Evolutionary conservation across 2,888 invertebrate genomes (phyloP), one percentile per base, ranked within the genome.

Genomic region (Philereme vetulata): DNA sequence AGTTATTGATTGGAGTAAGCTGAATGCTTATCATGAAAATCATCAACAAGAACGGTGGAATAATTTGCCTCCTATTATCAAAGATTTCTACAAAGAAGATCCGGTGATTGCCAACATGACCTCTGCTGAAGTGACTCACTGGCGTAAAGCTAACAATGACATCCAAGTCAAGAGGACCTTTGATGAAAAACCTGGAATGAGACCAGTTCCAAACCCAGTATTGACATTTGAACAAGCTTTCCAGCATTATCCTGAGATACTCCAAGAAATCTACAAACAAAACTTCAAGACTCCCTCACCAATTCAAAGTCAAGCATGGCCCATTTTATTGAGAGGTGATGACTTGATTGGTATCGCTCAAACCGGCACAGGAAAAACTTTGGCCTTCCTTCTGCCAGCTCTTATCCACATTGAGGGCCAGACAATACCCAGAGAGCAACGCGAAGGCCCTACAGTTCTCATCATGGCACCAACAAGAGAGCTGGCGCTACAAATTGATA

Each of bases 311-410:
- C 98, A 98, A 88, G 96, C 97, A 0, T 99, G 99, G 99, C 99
- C 99, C 1, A 94, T 99, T 62, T 92, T 99, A 0, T 86, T 99
- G 45, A 94, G 95, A 75, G 99, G 99, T 0, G 95, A 96, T 77
- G 99, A 99, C 86, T 87, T 99, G 81, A 98, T 99, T 81, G 99
- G 99, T 6, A 98, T 99, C 68, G 99, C 99, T 0, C 98, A 98
- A 88, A 98, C 98, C 5, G 97, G 97, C 57, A 97, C 97, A 11
- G 98, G 98, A 0, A 99, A 99, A 90, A 99, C 99, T 0, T 90
- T 99, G 58, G 99, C 98, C 0, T 99, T 98, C 78, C 88, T 98
- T 0, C 82, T 99, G 55, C 99, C 99, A 6, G 98, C 98, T 8
- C 93, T 99, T 71, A 96, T 99, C 69, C 98, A 99, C 79, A 98